phyloP scores from a whole-genome alignment of 2,888 invertebrate genomes.

The Autographa gamma region DNA sequence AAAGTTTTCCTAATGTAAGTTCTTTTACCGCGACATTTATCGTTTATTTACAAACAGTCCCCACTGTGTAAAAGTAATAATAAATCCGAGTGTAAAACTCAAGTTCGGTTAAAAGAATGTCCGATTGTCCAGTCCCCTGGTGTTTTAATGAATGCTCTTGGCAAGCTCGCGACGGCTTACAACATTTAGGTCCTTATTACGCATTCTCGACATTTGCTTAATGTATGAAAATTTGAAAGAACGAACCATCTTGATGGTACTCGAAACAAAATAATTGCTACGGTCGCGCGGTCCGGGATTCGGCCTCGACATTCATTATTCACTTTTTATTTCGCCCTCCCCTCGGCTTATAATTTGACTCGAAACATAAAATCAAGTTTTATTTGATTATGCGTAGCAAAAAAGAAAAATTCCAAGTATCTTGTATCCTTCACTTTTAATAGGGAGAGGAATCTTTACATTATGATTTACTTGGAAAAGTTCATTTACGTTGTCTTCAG shows the following conservation, averaged over 20 bases:
- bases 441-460: slow-evolving; percentile 75
- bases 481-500: slow-evolving; percentile 67
- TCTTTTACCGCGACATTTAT: slow-evolving; percentile 39
- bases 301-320: slow-evolving; percentile 88
- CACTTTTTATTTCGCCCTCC: slow-evolving; percentile 88
- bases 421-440: slow-evolving; percentile 83
- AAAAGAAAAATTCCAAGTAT: slow-evolving; percentile 79
- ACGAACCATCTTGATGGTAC: slow-evolving; percentile 88
- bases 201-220: slow-evolving; percentile 88
- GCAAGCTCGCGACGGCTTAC: slow-evolving; percentile 76
- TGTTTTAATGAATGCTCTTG: slow-evolving; percentile 79
- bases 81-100: slow-evolving; percentile 48
- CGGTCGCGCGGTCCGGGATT: slow-evolving; percentile 86
- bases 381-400: slow-evolving; percentile 86
- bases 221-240: slow-evolving; percentile 89
- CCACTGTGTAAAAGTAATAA: slow-evolving; percentile 38
- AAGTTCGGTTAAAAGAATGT: slow-evolving; percentile 64
- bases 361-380: slow-evolving; percentile 89
- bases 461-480: slow-evolving; percentile 72
- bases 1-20: slow-evolving; percentile 30
- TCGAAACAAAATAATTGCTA: slow-evolving; percentile 89
- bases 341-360: slow-evolving; percentile 88
- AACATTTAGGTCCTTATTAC: slow-evolving; percentile 86
- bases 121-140: slow-evolving; percentile 74
- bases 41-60: slow-evolving; percentile 40